Evolutionary conservation across 2,113 vertebrate species (phyloP).

Genomic region (Merops nubicus): DNA sequence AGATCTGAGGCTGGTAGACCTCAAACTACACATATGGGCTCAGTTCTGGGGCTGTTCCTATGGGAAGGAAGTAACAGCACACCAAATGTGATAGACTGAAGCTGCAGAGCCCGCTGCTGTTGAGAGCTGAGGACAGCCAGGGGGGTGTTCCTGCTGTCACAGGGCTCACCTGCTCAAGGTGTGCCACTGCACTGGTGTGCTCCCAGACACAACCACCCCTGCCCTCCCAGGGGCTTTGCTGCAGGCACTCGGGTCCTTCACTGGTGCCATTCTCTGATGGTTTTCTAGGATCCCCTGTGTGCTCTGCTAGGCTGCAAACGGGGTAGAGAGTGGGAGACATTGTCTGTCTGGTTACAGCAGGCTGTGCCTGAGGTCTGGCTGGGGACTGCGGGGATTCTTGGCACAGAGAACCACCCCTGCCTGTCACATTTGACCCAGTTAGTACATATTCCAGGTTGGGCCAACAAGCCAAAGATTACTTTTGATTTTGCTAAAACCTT

Average conservation of each 20-base stretch:
- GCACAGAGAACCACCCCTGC: background rate
- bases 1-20: background rate
- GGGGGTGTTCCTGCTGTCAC: background rate
- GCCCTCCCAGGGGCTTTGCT: background rate
- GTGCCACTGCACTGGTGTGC: background rate
- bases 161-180: background rate
- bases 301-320: background rate
- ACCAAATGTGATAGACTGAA: background rate
- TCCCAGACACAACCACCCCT: background rate
- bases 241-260: background rate
- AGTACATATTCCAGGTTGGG: background rate
- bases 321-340: background rate
- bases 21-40: background rate
- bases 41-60: rapidly evolving
- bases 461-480: background rate
- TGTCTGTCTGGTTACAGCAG: background rate
- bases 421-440: background rate
- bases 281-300: rapidly evolving
- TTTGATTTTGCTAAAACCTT: background rate
- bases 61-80: background rate
- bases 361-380: rapidly evolving
- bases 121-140: background rate
- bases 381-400: rapidly evolving
- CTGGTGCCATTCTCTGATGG: background rate
- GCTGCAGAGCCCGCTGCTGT: background rate